Conservation (phyloP, 2,797 vertebrate species). For the Notoglanidium macrostoma region DNA sequence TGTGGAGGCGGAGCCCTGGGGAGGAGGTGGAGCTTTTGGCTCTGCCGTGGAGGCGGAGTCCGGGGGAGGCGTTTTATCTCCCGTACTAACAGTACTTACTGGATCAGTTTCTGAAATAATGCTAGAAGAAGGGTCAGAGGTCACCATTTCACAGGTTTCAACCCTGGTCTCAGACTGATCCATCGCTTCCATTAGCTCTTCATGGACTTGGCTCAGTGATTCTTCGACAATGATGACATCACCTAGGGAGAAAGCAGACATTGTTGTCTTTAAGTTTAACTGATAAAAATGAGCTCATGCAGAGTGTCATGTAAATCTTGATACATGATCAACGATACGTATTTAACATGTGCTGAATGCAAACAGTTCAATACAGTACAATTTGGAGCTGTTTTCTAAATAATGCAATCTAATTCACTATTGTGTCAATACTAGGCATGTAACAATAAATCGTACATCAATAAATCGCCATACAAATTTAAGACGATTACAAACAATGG, state of each 20-base stretch:
- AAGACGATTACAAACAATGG: no score
- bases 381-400: not conserved
- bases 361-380: not conserved
- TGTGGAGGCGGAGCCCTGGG: no score
- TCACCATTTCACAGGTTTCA: conserved; percentile 36
- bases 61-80: not conserved
- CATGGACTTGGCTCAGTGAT: conserved; percentile 35
- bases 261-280: not conserved
- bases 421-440: not conserved
- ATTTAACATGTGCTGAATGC: not conserved
- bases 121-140: conserved; percentile 14
- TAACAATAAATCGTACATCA: no score
- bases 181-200: conserved; percentile 45
- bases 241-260: conserved; percentile 13
- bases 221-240: conserved; percentile 46
- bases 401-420: not conserved
- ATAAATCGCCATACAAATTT: no score
- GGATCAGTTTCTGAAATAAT: not conserved
- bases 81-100: not conserved
- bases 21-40: no score
- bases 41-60: no score
- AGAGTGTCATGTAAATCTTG: not conserved
- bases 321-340: not conserved
- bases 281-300: not conserved
- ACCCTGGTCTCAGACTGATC: conserved; percentile 31